phyloP scores from a whole-genome alignment of 2,113 vertebrate species.

The Monarcha castaneiventris region DNA sequence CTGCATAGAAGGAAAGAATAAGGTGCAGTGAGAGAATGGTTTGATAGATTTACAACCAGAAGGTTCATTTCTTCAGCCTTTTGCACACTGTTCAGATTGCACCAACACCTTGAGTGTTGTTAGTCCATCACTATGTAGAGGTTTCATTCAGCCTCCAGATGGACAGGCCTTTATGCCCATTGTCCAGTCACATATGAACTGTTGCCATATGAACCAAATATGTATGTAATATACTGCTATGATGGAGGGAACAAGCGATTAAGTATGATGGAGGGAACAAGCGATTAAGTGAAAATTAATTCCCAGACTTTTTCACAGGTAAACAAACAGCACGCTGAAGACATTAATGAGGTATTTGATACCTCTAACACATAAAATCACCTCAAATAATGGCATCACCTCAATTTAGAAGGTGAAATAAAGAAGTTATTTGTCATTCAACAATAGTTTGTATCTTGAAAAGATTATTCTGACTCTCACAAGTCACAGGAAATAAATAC shows the following conservation, averaged over 20 bases:
- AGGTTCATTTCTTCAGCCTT: neutral
- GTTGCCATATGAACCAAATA: neutral
- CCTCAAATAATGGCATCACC: neutral
- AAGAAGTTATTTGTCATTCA: neutral
- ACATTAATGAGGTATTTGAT: neutral
- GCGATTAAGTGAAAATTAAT: neutral
- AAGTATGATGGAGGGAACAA: neutral
- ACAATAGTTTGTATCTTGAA: neutral
- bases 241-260: neutral
- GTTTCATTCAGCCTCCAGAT: neutral
- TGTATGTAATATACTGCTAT: neutral
- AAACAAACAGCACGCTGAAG: neutral
- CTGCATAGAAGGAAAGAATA: neutral
- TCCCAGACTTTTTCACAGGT: neutral
- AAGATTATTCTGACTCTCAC: neutral
- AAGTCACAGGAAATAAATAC: neutral
- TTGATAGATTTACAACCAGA: neutral
- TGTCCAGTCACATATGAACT: neutral
- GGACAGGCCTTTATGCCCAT: neutral
- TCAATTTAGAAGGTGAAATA: neutral
- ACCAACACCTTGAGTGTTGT: neutral
- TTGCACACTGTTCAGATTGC: neutral
- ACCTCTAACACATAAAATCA: neutral
- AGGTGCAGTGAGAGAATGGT: neutral
- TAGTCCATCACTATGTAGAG: neutral